phyloP scores from a whole-genome alignment of 2,888 invertebrate species.

The Cheilosia soror region DNA sequence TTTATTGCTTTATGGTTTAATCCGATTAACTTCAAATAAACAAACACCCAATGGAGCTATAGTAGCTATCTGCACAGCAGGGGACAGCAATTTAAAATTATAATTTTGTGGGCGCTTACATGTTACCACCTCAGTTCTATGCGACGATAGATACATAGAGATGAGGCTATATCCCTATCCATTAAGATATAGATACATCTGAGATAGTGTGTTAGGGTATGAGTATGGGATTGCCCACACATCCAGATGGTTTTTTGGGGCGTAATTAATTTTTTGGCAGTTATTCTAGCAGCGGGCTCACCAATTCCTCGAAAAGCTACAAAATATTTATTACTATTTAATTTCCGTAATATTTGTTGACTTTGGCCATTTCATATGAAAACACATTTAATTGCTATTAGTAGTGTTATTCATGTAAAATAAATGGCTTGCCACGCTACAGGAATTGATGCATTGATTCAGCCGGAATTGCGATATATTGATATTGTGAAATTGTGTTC shows the following conservation, averaged over 20 bases:
- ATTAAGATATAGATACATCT: slow-evolving; percentile 24
- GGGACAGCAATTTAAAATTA: slow-evolving; percentile 70
- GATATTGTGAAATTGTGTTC: no score
- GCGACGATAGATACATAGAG: slow-evolving; percentile 60
- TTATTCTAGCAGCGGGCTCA: slow-evolving; percentile 48
- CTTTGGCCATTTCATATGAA: slow-evolving; percentile 57
- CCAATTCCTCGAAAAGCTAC: slow-evolving; percentile 21
- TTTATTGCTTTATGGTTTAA: slow-evolving; percentile 67
- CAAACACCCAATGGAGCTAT: slow-evolving; percentile 51
- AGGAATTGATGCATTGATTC: slow-evolving; percentile 29
- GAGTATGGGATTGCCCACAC: slow-evolving; percentile 20
- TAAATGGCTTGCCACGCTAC: slow-evolving; percentile 26
- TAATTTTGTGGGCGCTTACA: slow-evolving; percentile 71
- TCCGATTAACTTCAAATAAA: slow-evolving; percentile 71
- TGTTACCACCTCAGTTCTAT: slow-evolving; percentile 58
- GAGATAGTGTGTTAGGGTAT: slow-evolving; percentile 1
- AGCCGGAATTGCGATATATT: background rate
- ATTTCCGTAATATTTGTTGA: slow-evolving; percentile 61
- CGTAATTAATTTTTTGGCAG: slow-evolving; percentile 67
- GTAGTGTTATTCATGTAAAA: slow-evolving; percentile 38
- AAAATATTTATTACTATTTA: slow-evolving; percentile 66
- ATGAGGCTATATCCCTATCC: slow-evolving; percentile 1
- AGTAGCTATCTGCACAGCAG: slow-evolving; percentile 49
- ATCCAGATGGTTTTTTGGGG: slow-evolving; percentile 20
- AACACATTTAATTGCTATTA: slow-evolving; percentile 49